Evolutionary conservation across 2,888 invertebrate genomes (phyloP).

Genomic region (Gryllus longicercus): DNA sequence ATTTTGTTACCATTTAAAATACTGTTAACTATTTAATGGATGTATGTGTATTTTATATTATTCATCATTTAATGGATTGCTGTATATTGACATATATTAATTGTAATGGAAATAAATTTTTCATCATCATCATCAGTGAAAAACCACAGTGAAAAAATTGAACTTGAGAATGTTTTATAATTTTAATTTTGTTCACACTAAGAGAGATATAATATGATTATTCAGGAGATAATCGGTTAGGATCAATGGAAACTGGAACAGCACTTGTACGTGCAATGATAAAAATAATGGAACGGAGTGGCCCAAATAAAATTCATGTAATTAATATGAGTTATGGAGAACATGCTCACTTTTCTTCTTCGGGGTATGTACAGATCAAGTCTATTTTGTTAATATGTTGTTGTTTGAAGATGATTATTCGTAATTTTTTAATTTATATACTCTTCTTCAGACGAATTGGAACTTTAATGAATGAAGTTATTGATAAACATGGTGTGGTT

Average conservation of each 20-base stretch:
- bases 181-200: too few relatives aligned
- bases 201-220: too few relatives aligned
- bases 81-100: too few relatives aligned
- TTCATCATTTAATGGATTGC: too few relatives aligned
- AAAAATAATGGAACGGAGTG: constrained; percentile 65
- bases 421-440: background rate
- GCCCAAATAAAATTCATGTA: constrained; percentile 70
- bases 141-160: too few relatives aligned
- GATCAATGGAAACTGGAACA: constrained; percentile 96
- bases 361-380: constrained; percentile 64
- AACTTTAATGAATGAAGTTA: constrained; percentile 78
- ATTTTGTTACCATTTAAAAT: too few relatives aligned
- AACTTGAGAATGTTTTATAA: too few relatives aligned
- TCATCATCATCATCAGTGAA: too few relatives aligned
- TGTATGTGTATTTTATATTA: too few relatives aligned
- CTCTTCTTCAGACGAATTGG: constrained; percentile 68
- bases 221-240: constrained; percentile 78
- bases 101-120: too few relatives aligned
- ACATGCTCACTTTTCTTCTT: constrained; percentile 84
- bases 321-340: constrained; percentile 99
- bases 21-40: too few relatives aligned
- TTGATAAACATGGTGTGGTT: constrained; percentile 85
- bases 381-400: background rate
- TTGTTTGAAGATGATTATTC: constrained; percentile 18
- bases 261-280: constrained; percentile 89